A percentile compares a stretch with the other conserved stretches of the same genome.
Conservation (phyloP, 2,797 vertebrate genomes). For the Leucoraja ocellata region DNA sequence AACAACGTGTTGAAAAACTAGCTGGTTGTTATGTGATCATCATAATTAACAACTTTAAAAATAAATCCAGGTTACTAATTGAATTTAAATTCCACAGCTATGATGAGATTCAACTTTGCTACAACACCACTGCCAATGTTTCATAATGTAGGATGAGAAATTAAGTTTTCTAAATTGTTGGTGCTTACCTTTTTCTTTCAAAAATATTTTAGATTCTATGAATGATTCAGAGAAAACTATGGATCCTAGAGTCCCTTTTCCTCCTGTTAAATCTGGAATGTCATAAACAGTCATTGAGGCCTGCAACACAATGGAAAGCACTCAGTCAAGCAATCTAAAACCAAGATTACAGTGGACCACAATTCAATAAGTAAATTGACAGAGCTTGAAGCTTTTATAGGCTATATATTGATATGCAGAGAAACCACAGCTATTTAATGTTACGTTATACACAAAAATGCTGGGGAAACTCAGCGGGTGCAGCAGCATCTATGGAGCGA, state of each 20-base stretch:
- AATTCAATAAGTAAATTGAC: not conserved
- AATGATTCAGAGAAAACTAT: conserved; percentile 92
- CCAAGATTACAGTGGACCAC: not conserved
- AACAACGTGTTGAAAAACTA: no score
- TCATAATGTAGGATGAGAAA: not conserved
- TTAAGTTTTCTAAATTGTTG: not conserved
- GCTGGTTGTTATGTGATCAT: no score
- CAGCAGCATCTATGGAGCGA: no score
- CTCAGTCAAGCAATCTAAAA: not conserved
- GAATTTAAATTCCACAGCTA: no score
- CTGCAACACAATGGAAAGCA: conserved; percentile 52
- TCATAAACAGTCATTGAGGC: conserved; percentile 78
- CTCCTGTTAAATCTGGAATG: conserved; percentile 73
- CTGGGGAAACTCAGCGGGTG: no score
- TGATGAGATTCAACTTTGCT: no score
- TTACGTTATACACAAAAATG: no score
- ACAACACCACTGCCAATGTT: no score
- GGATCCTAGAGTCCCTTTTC: conserved; percentile 70
- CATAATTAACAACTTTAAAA: no score
- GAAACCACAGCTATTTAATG: not conserved
- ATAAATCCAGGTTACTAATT: no score
- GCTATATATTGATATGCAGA: not conserved
- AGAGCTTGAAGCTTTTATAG: not conserved
- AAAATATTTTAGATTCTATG: conserved; percentile 77
- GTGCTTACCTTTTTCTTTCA: conserved; percentile 76